phyloP scores from a whole-genome alignment of 2,113 vertebrate species.

The Ornithorhynchus anatinus region DNA sequence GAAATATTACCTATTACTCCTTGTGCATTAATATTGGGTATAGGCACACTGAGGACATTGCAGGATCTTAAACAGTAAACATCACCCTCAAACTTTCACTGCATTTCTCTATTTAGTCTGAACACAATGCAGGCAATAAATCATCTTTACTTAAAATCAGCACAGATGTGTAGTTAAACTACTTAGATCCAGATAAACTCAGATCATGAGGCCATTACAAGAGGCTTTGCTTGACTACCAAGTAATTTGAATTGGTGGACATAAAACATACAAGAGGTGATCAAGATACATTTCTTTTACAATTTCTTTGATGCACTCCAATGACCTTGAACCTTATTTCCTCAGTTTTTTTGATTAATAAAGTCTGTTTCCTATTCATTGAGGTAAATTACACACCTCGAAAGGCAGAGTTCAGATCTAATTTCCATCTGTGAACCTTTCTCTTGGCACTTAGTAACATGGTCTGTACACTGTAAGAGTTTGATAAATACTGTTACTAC shows the following conservation, averaged over 20 bases:
- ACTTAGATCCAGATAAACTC: slow-evolving; percentile 1
- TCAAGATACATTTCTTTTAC: neutral
- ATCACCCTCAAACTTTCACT: neutral
- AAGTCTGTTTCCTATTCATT: neutral
- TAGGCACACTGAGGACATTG: too few relatives aligned
- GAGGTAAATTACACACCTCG: neutral
- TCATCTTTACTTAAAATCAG: neutral
- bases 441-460: too few relatives aligned
- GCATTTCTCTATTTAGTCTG: neutral
- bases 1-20: too few relatives aligned
- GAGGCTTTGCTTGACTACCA: neutral
- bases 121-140: slow-evolving; percentile 6
- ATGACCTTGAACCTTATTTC: neutral
- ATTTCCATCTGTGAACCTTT: too few relatives aligned
- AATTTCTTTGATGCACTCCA: neutral
- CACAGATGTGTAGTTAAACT: neutral
- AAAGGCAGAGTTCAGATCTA: slow-evolving; percentile 25
- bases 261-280: neutral
- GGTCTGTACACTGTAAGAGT: too few relatives aligned
- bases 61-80: neutral
- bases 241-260: neutral
- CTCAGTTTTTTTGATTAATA: neutral
- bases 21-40: too few relatives aligned
- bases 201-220: neutral
- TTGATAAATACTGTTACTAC: too few relatives aligned